Conservation (phyloP, 2,113 vertebrate species). For the Syrrhaptes paradoxus region DNA sequence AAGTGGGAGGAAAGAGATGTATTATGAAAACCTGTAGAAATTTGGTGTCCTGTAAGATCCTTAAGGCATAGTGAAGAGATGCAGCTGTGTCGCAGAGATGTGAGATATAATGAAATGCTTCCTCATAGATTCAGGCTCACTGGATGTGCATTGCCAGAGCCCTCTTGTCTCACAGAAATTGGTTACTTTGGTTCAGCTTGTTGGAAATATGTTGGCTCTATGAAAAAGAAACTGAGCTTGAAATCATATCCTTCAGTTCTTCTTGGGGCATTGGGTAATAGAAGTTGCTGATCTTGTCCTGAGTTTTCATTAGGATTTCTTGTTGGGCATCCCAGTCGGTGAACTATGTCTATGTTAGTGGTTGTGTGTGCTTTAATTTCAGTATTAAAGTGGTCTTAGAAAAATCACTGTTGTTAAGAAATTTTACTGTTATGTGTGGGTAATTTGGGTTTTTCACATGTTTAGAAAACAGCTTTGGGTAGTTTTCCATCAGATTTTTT, state of each 20-base stretch:
- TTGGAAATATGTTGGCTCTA: background rate
- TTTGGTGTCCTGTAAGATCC: background rate
- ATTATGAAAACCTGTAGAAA: background rate
- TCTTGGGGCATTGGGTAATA: background rate
- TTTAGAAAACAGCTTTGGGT: background rate
- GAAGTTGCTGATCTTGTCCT: background rate
- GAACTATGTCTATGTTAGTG: background rate
- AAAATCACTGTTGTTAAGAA: background rate
- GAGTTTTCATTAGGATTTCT: background rate
- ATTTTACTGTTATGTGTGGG: background rate
- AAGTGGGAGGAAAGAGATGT: background rate
- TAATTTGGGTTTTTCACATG: rapidly evolving
- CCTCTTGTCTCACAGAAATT: background rate
- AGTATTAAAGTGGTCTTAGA: background rate
- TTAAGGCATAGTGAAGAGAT: background rate
- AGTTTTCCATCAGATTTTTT: background rate
- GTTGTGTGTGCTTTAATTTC: background rate
- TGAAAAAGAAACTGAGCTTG: background rate
- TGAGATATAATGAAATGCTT: background rate
- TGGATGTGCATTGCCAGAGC: background rate
- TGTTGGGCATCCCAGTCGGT: background rate
- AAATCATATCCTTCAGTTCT: background rate
- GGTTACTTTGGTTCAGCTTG: background rate
- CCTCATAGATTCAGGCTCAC: rapidly evolving
- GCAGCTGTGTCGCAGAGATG: background rate